These are phyloP conservation scores for Armadillidium nasatum DNA, from an alignment of 1,140 invertebrate genomes.

Conservation along the genomic window DNA sequence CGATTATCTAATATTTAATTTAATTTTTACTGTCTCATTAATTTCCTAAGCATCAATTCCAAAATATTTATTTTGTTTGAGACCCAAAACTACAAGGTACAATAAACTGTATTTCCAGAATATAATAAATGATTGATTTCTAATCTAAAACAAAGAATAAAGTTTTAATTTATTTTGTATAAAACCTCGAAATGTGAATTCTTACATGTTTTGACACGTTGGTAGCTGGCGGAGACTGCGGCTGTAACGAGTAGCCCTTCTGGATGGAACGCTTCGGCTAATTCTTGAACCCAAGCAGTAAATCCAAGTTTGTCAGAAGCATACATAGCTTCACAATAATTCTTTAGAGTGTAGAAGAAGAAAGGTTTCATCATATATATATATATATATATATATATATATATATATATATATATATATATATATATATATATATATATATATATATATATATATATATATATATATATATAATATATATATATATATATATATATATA, in stretches of 20 bases:
- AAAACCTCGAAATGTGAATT: neutral
- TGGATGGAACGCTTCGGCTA: conserved; percentile 48
- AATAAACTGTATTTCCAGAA: neutral
- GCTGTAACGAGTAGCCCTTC: conserved; percentile 63
- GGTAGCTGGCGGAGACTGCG: conserved; percentile 81
- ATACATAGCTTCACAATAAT: conserved; percentile 62
- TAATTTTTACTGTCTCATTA: neutral
- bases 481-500: no score
- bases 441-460: neutral
- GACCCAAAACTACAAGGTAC: neutral
- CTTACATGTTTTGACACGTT: conserved; percentile 48
- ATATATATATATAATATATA: no score
- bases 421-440: conserved; percentile 10
- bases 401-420: neutral
- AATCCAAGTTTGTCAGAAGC: conserved; percentile 67
- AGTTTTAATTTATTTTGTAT: neutral
- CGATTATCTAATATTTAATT: neutral
- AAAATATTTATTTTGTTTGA: no score
- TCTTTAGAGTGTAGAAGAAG: conserved; percentile 20
- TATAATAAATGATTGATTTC: neutral
- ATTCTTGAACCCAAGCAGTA: conserved; percentile 46
- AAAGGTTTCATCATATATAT: neutral
- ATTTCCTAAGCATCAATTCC: neutral
- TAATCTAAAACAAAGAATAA: neutral
- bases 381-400: neutral